phyloP scores from a whole-genome alignment of 2,797 vertebrate genomes.

The Anolis apletophallus region DNA sequence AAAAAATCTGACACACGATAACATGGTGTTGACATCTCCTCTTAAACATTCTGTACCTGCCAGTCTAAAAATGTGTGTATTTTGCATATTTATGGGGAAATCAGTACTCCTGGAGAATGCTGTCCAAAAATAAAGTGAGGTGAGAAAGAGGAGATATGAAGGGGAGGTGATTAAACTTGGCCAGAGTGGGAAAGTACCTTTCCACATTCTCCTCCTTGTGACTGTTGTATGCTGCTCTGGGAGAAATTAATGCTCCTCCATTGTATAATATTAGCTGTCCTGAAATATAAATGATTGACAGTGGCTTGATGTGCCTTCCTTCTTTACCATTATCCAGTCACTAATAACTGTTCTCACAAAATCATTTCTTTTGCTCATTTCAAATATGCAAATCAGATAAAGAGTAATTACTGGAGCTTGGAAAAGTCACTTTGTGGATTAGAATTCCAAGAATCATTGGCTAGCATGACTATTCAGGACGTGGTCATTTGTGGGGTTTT shows the following conservation, averaged over 20 bases:
- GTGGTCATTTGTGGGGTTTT: too few relatives aligned
- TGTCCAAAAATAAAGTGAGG: not conserved
- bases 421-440: not conserved
- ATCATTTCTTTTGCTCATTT: not conserved
- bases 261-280: not conserved
- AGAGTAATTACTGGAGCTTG: not conserved
- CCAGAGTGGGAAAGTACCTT: not conserved
- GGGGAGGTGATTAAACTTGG: not conserved
- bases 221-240: not conserved
- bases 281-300: not conserved
- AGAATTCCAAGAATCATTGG: not conserved
- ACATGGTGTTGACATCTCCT: not conserved
- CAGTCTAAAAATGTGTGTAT: slow-evolving; percentile 1
- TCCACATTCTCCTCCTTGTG: not conserved
- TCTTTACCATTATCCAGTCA: not conserved
- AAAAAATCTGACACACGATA: not conserved
- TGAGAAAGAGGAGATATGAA: not conserved
- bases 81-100: not conserved
- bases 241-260: not conserved
- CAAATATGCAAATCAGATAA: not conserved
- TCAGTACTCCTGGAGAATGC: not conserved
- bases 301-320: not conserved
- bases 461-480: not conserved
- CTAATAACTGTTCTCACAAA: not conserved
- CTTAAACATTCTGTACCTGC: not conserved